Percentiles rank a stretch among this genome's conserved stretches.
Evolutionary conservation across 2,113 vertebrate species (phyloP).

Genomic region (Ranitomeya imitator): DNA sequence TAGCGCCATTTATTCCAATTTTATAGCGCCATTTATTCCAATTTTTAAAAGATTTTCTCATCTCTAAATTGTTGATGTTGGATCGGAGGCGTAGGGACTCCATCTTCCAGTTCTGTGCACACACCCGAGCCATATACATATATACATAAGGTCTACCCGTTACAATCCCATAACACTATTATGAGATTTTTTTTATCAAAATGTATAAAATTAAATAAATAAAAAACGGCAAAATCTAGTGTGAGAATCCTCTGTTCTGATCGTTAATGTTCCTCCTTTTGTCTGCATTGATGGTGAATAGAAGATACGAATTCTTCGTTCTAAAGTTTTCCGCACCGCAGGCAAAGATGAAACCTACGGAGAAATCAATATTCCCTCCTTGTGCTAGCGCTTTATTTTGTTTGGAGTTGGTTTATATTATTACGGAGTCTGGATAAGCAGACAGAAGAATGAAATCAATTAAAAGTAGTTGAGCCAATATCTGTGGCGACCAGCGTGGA

Average conservation of each 20-base stretch:
- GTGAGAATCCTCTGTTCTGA: neutral
- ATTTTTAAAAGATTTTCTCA: too few species aligned
- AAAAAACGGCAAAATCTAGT: neutral
- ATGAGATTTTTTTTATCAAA: neutral
- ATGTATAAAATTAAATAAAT: neutral
- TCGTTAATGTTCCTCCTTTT: neutral
- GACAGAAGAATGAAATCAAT: neutral
- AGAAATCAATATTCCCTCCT: neutral
- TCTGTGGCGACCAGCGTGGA: slow-evolving; percentile 2
- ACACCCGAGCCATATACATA: neutral
- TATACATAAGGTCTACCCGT: neutral
- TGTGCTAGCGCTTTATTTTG: neutral
- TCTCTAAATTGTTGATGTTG: too few species aligned
- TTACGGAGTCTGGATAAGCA: neutral
- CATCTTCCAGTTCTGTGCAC: too few species aligned
- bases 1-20: too few species aligned
- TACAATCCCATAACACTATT: neutral
- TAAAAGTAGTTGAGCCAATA: neutral
- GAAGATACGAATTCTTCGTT: neutral
- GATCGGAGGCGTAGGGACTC: too few species aligned
- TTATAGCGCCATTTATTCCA: too few species aligned
- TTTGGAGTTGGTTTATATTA: neutral
- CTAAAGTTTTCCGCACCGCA: neutral
- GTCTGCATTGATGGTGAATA: neutral
- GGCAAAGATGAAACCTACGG: neutral